Evolutionary conservation across 2,113 vertebrate genomes (phyloP).

Genomic region (Chroicocephalus ridibundus): DNA sequence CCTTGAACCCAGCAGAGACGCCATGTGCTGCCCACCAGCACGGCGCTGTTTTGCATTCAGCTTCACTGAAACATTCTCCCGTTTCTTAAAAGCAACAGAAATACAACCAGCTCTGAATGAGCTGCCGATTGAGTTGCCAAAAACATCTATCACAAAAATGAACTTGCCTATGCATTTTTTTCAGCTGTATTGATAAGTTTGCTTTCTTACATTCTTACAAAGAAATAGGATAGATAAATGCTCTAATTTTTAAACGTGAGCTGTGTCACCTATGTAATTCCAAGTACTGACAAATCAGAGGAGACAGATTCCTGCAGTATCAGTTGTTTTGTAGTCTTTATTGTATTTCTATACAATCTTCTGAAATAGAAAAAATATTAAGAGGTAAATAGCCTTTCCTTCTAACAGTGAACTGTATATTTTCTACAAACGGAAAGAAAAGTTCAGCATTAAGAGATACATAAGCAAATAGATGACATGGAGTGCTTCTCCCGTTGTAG

Average conservation of each 20-base stretch:
- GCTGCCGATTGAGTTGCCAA: not conserved
- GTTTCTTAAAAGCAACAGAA: not conserved
- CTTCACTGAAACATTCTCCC: not conserved
- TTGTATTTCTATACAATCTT: not conserved
- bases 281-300: not conserved
- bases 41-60: not conserved
- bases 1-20: not conserved
- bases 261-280: not conserved
- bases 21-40: not conserved
- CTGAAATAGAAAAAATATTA: not conserved
- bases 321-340: not conserved
- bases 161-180: not conserved
- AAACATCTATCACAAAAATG: not conserved
- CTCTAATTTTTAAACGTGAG: not conserved
- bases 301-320: not conserved
- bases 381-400: not conserved
- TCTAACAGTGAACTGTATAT: not conserved
- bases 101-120: not conserved
- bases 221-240: not conserved
- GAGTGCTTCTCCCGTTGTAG: not conserved
- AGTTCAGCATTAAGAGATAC: not conserved
- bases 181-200: not conserved
- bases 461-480: not conserved
- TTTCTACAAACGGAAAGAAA: not conserved
- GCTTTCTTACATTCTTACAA: not conserved